Evolutionary conservation across 2,797 vertebrate species (phyloP).

Genomic region (Parotocinclus haroldoi): DNA sequence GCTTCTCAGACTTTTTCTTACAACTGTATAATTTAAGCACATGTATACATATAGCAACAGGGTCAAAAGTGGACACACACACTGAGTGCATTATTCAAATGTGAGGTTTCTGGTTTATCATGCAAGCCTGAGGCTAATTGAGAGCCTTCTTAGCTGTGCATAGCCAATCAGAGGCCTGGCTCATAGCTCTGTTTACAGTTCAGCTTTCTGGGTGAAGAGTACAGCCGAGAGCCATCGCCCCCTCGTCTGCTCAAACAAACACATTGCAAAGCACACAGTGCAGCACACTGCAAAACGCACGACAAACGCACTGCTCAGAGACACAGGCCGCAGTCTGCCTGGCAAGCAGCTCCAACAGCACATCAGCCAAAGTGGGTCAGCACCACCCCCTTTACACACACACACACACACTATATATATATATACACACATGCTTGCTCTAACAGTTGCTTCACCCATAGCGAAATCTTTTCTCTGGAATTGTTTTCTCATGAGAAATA

Average conservation of each 20-base stretch:
- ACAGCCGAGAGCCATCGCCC: conserved; percentile 23
- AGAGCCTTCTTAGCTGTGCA: conserved; percentile 26
- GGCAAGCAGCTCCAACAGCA: conserved; percentile 66
- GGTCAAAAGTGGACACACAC: neutral
- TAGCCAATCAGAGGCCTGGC: conserved; percentile 39
- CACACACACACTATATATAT: conserved; percentile 20
- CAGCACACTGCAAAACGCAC: conserved; percentile 12
- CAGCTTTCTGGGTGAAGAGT: conserved; percentile 39
- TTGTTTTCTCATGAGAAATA: too few relatives aligned
- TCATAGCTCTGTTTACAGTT: conserved; percentile 33
- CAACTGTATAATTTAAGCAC: too few relatives aligned
- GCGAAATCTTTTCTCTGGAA: too few relatives aligned
- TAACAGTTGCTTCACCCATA: neutral
- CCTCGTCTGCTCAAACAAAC: conserved; percentile 26
- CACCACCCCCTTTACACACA: conserved; percentile 19
- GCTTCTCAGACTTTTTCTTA: too few relatives aligned
- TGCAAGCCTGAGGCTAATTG: conserved; percentile 40
- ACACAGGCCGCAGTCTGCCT: conserved; percentile 69
- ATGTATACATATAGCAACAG: too few relatives aligned
- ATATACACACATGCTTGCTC: conserved; percentile 19
- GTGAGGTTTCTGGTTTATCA: conserved; percentile 41
- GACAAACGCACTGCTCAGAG: conserved; percentile 53
- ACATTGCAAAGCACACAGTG: conserved; percentile 23
- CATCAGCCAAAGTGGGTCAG: conserved; percentile 75
- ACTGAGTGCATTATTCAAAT: conserved; percentile 10